These are phyloP conservation scores for Melipona quadrifasciata DNA, from an alignment of 1,140 invertebrate species.

Conservation along the genomic window DNA sequence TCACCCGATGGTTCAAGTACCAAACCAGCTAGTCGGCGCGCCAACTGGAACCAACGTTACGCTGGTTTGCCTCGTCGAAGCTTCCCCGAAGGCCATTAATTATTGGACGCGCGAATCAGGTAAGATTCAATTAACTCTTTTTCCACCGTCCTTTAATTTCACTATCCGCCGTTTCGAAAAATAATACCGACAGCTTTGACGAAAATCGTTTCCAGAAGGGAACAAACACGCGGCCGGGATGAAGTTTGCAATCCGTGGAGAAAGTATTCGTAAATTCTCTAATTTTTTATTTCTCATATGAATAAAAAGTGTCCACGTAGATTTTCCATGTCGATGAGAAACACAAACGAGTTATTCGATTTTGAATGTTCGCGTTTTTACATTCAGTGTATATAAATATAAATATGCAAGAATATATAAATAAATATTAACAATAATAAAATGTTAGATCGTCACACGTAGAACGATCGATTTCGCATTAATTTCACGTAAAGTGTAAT, in stretches of 20 bases:
- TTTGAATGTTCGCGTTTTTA: no score
- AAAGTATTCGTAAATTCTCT: not conserved
- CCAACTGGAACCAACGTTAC: conserved; percentile 90
- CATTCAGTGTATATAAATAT: no score
- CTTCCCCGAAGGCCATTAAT: conserved; percentile 93
- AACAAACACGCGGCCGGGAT: not conserved
- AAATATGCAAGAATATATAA: no score
- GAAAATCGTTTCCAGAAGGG: not conserved
- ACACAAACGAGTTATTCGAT: not conserved
- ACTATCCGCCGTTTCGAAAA: not conserved
- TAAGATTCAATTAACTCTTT: conserved; percentile 76
- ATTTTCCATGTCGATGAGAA: not conserved
- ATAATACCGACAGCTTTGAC: not conserved
- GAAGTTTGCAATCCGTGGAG: no score
- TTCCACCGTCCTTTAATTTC: not conserved
- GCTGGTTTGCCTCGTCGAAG: conserved; percentile 92
- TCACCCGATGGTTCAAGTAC: conserved; percentile 92
- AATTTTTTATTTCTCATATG: not conserved
- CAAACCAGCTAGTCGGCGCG: conserved; percentile 92
- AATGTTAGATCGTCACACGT: not conserved
- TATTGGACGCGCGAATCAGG: conserved; percentile 93
- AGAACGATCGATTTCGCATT: no score
- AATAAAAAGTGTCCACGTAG: not conserved
- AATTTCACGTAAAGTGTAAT: no score
- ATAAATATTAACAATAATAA: not conserved